Percentiles rank a stretch among this genome's conserved stretches.
Conservation (phyloP, 2,113 vertebrate species). For the Chauna torquata region DNA sequence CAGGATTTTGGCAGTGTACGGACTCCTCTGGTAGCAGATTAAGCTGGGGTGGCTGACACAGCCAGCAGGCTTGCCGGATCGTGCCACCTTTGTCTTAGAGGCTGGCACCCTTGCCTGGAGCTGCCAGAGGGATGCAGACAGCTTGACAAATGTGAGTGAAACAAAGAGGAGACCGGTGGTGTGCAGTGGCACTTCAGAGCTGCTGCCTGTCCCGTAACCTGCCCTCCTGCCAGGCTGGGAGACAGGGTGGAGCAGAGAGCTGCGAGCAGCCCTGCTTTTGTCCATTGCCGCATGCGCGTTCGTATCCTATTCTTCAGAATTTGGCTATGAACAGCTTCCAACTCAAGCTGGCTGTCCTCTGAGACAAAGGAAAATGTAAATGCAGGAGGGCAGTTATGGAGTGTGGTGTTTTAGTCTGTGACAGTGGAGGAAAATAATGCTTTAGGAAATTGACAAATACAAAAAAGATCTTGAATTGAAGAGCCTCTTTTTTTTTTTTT, state of each 20-base stretch:
- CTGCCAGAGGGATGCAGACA: not conserved
- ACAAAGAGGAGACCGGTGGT: not conserved
- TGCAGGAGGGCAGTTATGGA: not conserved
- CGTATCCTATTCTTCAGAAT: not conserved
- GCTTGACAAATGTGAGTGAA: not conserved
- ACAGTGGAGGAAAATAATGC: not conserved
- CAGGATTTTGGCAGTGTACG: not conserved
- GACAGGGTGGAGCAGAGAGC: not conserved
- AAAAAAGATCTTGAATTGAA: not conserved
- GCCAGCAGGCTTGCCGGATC: not conserved
- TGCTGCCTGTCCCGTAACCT: not conserved
- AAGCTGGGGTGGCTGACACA: not conserved
- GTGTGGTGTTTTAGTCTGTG: not conserved
- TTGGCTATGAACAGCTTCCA: not conserved
- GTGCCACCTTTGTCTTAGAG: not conserved
- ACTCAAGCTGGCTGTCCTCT: conserved; percentile 10
- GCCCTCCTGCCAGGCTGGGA: not conserved
- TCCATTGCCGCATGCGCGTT: not conserved
- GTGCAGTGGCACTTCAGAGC: not conserved
- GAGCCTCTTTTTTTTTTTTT: not conserved
- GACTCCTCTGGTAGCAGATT: not conserved
- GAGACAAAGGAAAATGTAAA: conserved; percentile 5
- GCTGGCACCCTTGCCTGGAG: conserved; percentile 9
- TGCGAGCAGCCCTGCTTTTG: not conserved
- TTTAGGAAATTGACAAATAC: not conserved